Conservation (phyloP, 1,140 invertebrate genomes). For the Cherax quadricarinatus region DNA sequence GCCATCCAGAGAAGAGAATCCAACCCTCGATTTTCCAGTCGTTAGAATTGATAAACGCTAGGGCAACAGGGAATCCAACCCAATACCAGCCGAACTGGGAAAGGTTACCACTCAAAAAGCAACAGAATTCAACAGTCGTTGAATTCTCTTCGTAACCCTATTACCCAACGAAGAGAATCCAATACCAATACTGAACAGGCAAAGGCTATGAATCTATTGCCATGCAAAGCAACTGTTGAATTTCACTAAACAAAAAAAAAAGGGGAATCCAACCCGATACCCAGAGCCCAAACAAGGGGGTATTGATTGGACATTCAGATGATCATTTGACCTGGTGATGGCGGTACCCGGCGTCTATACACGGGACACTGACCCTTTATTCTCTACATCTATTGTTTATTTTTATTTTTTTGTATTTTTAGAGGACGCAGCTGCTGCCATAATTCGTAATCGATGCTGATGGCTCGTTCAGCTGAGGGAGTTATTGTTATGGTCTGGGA, state of each 20-base stretch:
- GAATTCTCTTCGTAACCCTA: neutral
- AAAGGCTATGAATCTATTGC: no score
- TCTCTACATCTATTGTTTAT: neutral
- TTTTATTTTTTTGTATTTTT: neutral
- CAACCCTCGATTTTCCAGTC: no score
- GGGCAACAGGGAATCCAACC: no score
- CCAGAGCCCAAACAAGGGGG: neutral
- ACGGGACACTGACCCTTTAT: neutral
- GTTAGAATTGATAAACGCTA: no score
- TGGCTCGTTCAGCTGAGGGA: neutral
- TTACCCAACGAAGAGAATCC: neutral
- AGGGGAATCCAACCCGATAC: neutral
- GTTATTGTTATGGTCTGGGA: neutral
- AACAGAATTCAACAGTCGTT: no score
- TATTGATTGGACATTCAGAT: conserved; percentile 12
- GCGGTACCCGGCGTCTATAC: neutral
- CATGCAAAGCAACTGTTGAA: no score
- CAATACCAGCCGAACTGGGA: no score
- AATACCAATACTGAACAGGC: no score
- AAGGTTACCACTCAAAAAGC: no score
- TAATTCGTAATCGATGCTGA: conserved; percentile 1
- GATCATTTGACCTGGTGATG: neutral
- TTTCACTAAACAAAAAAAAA: no score
- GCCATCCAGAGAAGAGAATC: no score
- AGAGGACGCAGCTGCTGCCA: neutral